These are phyloP conservation scores for Actinopyga echinites DNA, from an alignment of 53 echinoderm and acorn worm genomes.

Conservation along the genomic window DNA sequence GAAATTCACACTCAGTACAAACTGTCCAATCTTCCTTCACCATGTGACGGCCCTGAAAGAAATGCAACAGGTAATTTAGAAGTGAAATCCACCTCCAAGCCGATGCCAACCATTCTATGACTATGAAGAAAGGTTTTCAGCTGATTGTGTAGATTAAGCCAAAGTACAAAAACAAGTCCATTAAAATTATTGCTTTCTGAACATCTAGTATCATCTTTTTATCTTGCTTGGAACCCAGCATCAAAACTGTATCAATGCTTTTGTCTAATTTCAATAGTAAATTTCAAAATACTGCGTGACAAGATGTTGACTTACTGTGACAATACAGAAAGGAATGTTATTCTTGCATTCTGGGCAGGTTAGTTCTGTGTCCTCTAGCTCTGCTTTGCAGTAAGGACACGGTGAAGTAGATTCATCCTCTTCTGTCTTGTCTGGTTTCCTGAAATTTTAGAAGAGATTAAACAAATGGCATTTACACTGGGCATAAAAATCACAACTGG, in stretches of 20 bases:
- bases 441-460: constrained; percentile 6
- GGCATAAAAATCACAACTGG: neutral
- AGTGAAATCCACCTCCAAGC: neutral
- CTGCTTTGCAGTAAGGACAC: constrained; percentile 87
- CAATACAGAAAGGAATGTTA: constrained; percentile 88
- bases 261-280: too few species aligned
- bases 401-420: constrained; percentile 84
- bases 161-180: too few species aligned
- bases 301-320: constrained; percentile 54
- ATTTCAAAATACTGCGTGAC: too few species aligned
- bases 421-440: constrained; percentile 96
- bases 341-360: constrained; percentile 95
- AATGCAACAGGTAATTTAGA: neutral
- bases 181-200: too few species aligned
- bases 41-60: constrained; percentile 92
- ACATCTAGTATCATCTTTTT: too few species aligned
- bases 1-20: constrained; percentile 92
- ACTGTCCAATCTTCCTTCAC: constrained; percentile 87
- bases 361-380: constrained; percentile 82
- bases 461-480: neutral
- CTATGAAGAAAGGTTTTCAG: too few species aligned
- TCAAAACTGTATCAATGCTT: too few species aligned
- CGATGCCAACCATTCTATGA: neutral
- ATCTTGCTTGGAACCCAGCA: too few species aligned
- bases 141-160: too few species aligned